These are phyloP conservation scores for Momotus momota DNA, from an alignment of 2,797 vertebrate genomes.

Conservation along the genomic window DNA sequence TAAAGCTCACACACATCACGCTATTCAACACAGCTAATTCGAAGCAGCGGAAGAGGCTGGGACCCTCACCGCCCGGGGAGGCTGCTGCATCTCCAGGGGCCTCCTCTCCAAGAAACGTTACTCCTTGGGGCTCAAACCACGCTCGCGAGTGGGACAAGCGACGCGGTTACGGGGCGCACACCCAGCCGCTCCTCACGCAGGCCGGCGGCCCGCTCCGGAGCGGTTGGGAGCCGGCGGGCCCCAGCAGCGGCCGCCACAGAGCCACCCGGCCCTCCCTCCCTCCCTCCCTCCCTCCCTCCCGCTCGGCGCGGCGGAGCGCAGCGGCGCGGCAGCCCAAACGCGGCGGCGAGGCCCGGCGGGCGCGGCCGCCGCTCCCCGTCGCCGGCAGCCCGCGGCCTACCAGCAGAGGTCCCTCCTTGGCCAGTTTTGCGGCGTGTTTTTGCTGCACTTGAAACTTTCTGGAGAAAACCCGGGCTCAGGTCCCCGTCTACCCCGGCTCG, in stretches of 20 bases:
- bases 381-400: conserved; percentile 39
- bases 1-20: not conserved
- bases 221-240: not conserved
- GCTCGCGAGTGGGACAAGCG: not conserved
- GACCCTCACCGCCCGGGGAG: not conserved
- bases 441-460: conserved; percentile 86
- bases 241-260: not conserved
- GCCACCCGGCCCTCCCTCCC: not conserved
- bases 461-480: conserved; percentile 74
- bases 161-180: not conserved
- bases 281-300: not conserved
- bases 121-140: not conserved
- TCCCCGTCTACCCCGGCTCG: conserved; percentile 69
- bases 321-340: not conserved
- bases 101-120: not conserved
- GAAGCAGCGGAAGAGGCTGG: fast-evolving
- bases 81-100: not conserved
- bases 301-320: not conserved
- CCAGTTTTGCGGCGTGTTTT: conserved; percentile 75
- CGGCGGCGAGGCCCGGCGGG: conserved; percentile 4
- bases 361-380: conserved; percentile 22
- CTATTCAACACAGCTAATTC: not conserved
- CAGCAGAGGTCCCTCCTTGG: conserved; percentile 82
- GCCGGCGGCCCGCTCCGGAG: not conserved
- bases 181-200: not conserved